Conservation (phyloP, 2,113 vertebrate species). For the Ochotona princeps region DNA sequence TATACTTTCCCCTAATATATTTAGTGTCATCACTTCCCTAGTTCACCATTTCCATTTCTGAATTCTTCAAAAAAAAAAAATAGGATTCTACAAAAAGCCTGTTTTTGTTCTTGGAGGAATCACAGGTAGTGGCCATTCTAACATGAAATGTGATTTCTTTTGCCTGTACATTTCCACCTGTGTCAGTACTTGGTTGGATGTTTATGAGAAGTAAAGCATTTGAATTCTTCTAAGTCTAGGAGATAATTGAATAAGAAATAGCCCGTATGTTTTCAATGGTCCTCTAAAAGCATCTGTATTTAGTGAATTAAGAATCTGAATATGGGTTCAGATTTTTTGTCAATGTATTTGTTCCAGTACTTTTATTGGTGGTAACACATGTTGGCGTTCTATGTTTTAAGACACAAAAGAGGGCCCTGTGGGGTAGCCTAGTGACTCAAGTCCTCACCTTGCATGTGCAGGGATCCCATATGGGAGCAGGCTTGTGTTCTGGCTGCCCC, state of each 20-base stretch:
- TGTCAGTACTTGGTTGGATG: neutral
- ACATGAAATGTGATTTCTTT: neutral
- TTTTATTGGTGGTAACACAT: neutral
- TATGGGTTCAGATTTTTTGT: neutral
- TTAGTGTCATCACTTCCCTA: neutral
- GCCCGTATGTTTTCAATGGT: neutral
- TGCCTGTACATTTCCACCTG: neutral
- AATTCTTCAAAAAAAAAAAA: neutral
- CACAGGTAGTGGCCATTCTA: neutral
- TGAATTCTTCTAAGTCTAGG: neutral
- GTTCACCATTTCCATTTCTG: neutral
- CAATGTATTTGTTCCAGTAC: neutral
- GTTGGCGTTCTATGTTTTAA: neutral
- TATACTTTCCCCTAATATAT: neutral
- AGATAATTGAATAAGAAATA: neutral
- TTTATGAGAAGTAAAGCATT: neutral
- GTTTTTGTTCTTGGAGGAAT: neutral
- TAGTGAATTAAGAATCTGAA: neutral
- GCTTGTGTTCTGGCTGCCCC: too few species aligned
- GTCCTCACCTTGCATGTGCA: too few species aligned
- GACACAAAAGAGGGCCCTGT: neutral
- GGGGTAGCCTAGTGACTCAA: too few species aligned
- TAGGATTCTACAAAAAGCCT: neutral
- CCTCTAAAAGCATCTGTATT: neutral
- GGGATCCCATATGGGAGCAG: too few species aligned